Conservation (phyloP, 2,113 vertebrate genomes). For the Pachypanchax playfairii region DNA sequence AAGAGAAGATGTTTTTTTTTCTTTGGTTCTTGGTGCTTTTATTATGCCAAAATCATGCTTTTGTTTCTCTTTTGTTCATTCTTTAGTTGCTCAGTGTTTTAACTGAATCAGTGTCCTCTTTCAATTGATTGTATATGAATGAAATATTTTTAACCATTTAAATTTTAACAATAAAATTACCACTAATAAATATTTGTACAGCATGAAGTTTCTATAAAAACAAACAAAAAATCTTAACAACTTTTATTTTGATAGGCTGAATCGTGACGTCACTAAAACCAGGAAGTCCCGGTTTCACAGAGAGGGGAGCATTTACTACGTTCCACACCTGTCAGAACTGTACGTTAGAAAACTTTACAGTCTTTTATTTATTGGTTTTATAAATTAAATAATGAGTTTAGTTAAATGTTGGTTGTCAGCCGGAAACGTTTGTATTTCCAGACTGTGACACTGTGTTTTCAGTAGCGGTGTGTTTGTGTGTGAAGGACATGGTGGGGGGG, state of each 20-base stretch:
- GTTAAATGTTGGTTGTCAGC: neutral
- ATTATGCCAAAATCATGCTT: too few species aligned
- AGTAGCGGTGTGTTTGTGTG: conserved; percentile 2
- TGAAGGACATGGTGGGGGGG: conserved; percentile 67
- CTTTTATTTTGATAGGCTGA: conserved; percentile 57
- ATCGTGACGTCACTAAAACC: conserved; percentile 24
- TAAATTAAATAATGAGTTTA: neutral
- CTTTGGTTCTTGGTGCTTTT: too few species aligned
- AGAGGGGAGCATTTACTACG: conserved; percentile 4
- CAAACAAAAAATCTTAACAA: too few species aligned
- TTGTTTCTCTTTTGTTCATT: too few species aligned
- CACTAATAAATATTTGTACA: neutral
- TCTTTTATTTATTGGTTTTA: neutral
- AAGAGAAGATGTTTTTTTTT: too few species aligned
- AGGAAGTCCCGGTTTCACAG: conserved; percentile 54
- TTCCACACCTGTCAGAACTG: neutral
- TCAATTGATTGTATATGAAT: too few species aligned
- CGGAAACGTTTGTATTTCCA: neutral
- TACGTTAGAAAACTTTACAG: neutral
- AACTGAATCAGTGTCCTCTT: too few species aligned
- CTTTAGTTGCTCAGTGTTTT: too few species aligned
- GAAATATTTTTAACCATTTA: neutral
- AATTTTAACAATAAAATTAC: neutral
- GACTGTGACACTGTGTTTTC: neutral
- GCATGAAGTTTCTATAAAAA: neutral